Base-by-base conservation (phyloP, 2,888 invertebrate genomes). In the Xestia c-nigrum region DNA sequence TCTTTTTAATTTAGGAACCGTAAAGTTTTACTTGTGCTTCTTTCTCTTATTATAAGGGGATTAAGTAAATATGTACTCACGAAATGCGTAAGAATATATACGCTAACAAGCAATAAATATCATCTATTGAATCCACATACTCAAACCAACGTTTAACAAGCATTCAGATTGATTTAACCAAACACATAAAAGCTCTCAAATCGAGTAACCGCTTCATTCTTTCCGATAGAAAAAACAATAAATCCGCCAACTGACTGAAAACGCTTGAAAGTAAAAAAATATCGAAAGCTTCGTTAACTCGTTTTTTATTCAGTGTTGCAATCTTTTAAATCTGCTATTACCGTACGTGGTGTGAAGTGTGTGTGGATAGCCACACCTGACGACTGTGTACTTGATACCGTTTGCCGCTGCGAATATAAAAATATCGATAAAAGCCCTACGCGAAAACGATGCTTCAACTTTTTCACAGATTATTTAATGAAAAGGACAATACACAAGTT, bases 291-390 rank as follows among this genome's bases (percentile, higher is more conserved):
- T 80, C 50, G 81, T 66, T 80, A 46, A 63, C 74, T 66, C 74
- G 85, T 74, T 81, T 84, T 80, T 84, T 74, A 86, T 76, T 76
- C 79, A 71, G 73, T 67, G 68, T 70, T 77, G 74, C 78, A 67
- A 78, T 78, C 63, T 81, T 81, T 85, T 82, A 81, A 85, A 85
- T 74, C 81, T 70, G 81, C 74, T 81, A 75, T 85, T 82, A 75
- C 64, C 81, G 81, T 68, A 59, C 77, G 63, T 40, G 57, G 46
- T n/a, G 61, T 82, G 46, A 40, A 76, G 77, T 69, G 69, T 74
- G n/a, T n/a, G n/a, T n/a, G n/a, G n/a, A n/a, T 55, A 77, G 72
- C 74, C 71, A 82, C 67, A 67, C 55, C 77, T 85, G 31, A 31
- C 3, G 3, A 31, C 31, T 31, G 31, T 31, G 69, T 52, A 76